These are phyloP conservation scores for Mungos mungo DNA, from an alignment of 2,113 vertebrate species.

Conservation along the genomic window DNA sequence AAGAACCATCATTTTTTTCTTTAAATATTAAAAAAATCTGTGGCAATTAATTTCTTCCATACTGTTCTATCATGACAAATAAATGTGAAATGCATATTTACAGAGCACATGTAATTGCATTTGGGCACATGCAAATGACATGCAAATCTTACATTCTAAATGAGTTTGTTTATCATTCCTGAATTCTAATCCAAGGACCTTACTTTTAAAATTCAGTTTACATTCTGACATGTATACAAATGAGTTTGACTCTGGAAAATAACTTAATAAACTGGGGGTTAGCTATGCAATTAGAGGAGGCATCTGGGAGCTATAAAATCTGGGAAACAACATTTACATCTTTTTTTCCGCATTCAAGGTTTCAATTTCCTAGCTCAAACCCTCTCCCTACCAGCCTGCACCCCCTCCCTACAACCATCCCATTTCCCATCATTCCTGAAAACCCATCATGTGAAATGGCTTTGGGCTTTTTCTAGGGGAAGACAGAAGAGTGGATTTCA, in stretches of 20 bases:
- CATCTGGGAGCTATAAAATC: conserved; percentile 86
- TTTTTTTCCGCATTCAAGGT: conserved; percentile 80
- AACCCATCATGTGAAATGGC: conserved; percentile 45
- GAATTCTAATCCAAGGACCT: conserved; percentile 85
- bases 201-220: conserved; percentile 84
- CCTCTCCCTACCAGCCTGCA: conserved; percentile 6
- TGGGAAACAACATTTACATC: conserved; percentile 86
- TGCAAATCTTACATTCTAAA: conserved; percentile 87
- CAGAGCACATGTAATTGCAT: conserved; percentile 83
- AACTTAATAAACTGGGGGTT: conserved; percentile 88
- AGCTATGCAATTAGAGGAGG: conserved; percentile 86
- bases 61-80: conserved; percentile 81
- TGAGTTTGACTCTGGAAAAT: conserved; percentile 88
- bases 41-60: conserved; percentile 82
- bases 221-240: conserved; percentile 88
- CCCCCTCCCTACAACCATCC: not conserved
- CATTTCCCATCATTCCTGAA: conserved; percentile 71
- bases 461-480: not conserved
- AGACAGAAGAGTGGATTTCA: conserved; percentile 9
- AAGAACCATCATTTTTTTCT: conserved; percentile 81
- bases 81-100: conserved; percentile 82
- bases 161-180: conserved; percentile 87
- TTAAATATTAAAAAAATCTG: conserved; percentile 77
- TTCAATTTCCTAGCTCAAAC: conserved; percentile 65
- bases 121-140: conserved; percentile 87